Base-by-base conservation (phyloP, 1,140 invertebrate genomes). In the Zaprionus davidi region DNA sequence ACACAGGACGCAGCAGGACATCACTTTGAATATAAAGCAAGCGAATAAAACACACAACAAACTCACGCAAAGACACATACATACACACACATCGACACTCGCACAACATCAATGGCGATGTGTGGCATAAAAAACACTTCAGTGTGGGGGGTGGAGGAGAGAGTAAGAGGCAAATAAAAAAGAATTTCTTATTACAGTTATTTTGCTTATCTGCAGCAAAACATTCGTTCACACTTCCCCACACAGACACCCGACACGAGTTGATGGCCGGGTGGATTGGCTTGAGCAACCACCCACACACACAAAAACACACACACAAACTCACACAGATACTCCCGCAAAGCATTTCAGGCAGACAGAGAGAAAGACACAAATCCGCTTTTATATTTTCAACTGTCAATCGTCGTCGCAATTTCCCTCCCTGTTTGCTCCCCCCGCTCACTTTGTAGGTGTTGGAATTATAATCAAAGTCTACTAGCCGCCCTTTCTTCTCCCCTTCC, bases 301-400 rank as follows among this genome's bases (percentile, higher is more conserved):
- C 17, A 28, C 15, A 20, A 20, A 20, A 20, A 1, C 20, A 22
- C 56, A 34, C 38, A n/a, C 46, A 44, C 38, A 49, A 36, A 11
- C 62, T 65, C 59, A 49, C 64, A 31, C 59, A 55, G 3, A 58
- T 65, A 60, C 55, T 9, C 1, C n/a, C 7, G 41, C n/a, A 56
- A 13, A 24, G 53, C 26, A n/a, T 56, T 13, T n/a, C 24, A 28
- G 53, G 4, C 59, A 62, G 41, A 64, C 24, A 34, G 22, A 51
- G 24, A 31, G 41, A 46, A 55, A 76, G 82, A 88, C 83, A 87
- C 84, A 87, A 87, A 87, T 87, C 84, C 84, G 84, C 84, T 87
- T 88, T 87, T 87, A 87, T 87, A 87, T 87, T 87, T 87, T 87
- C 84, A 88, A 87, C 84, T 87, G 84, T 87, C 84, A 87, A 87